These are phyloP conservation scores for Lophura nycthemera DNA, from an alignment of 2,113 vertebrate genomes.

Conservation along the genomic window DNA sequence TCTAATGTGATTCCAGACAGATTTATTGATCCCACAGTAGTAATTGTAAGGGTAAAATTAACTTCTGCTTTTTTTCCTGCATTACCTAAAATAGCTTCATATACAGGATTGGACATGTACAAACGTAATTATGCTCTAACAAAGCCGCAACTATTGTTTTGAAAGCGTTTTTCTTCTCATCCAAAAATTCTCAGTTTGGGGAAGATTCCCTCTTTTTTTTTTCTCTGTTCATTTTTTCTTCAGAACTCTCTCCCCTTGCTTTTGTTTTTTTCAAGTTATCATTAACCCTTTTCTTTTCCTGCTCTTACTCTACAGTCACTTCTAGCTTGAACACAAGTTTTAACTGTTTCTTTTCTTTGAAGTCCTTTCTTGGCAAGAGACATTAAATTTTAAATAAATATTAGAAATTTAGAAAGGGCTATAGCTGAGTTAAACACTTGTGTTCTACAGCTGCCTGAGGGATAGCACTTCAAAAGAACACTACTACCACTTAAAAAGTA, in stretches of 20 bases:
- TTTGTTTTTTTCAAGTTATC: neutral
- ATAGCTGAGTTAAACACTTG: conserved; percentile 65
- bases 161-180: neutral
- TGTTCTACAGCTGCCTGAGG: conserved; percentile 69
- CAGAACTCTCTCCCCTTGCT: neutral
- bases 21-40: neutral
- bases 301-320: conserved; percentile 34
- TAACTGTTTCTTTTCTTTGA: conserved; percentile 70
- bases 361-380: conserved; percentile 71
- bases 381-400: conserved; percentile 76
- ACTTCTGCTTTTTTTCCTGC: neutral
- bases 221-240: neutral
- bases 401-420: conserved; percentile 69
- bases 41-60: neutral
- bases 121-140: neutral
- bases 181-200: neutral
- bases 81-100: neutral
- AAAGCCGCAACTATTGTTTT: neutral
- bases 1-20: neutral
- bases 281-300: conserved; percentile 55
- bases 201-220: neutral
- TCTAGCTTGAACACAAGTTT: conserved; percentile 70
- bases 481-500: conserved; percentile 62
- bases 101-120: neutral
- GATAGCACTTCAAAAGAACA: conserved; percentile 76